These are phyloP conservation scores for Hydropsyche betteni DNA, from an alignment of 2,888 invertebrate genomes.

Conservation along the genomic window DNA sequence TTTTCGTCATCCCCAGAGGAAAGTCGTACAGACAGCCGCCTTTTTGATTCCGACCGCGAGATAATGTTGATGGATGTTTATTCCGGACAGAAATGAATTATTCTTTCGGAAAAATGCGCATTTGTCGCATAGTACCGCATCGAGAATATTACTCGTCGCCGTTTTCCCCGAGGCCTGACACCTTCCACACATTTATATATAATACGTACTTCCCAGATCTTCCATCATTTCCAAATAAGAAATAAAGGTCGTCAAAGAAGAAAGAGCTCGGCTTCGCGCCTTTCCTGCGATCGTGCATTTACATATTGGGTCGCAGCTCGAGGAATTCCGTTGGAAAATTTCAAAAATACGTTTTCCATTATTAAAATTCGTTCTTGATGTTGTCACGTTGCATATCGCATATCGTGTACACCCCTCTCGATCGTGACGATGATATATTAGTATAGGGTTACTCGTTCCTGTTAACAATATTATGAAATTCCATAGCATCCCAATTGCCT, in stretches of 20 bases:
- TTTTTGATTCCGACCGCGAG: conserved; percentile 46
- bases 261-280: neutral
- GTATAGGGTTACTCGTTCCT: conserved; percentile 17
- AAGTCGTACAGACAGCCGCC: conserved; percentile 31
- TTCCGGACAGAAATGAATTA: conserved; percentile 40
- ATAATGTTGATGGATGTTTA: conserved; percentile 51
- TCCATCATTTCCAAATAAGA: neutral
- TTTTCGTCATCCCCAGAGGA: neutral
- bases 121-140: conserved; percentile 19
- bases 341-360: conserved; percentile 1
- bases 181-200: too few relatives aligned
- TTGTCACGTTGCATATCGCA: neutral
- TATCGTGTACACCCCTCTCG: neutral
- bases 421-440: conserved; percentile 33
- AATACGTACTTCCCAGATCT: conserved; percentile 5
- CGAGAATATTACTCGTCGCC: conserved; percentile 12
- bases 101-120: conserved; percentile 35
- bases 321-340: neutral
- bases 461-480: conserved; percentile 48
- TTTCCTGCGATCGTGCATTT: neutral
- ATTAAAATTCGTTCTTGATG: neutral
- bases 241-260: neutral
- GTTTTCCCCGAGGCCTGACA: conserved; percentile 2
- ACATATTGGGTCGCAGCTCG: neutral
- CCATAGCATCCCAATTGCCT: conserved; percentile 36